Percentiles rank a stretch among this genome's conserved stretches.
Evolutionary conservation across 1,140 invertebrate species (phyloP).

Genomic region (Heliconius himera): DNA sequence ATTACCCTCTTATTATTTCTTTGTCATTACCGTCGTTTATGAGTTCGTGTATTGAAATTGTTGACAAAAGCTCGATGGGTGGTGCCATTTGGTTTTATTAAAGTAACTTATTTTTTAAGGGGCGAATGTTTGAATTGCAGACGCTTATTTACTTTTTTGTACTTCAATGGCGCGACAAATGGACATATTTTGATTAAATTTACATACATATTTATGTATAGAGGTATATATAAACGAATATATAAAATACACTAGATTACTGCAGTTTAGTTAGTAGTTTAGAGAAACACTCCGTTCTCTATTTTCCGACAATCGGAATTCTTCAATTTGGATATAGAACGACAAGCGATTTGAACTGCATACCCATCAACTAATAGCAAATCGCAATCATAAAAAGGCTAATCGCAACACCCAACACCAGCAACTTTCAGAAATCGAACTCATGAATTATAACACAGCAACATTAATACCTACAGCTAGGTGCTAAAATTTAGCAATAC

Average conservation of each 20-base stretch:
- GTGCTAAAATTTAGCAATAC: slow-evolving; percentile 50
- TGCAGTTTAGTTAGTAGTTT: too few species aligned
- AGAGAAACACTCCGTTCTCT: too few species aligned
- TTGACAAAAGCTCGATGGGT: slow-evolving; percentile 17
- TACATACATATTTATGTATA: neutral
- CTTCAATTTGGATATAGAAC: too few species aligned
- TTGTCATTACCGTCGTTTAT: slow-evolving; percentile 16
- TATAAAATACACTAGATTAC: too few species aligned
- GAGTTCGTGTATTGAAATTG: slow-evolving; percentile 15
- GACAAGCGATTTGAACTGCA: too few species aligned
- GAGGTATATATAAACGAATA: too few species aligned
- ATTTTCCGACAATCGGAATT: too few species aligned
- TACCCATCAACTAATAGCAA: too few species aligned
- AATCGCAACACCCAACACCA: too few species aligned
- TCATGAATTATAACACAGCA: too few species aligned
- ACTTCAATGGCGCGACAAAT: neutral
- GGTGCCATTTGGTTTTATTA: slow-evolving; percentile 17
- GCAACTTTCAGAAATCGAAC: too few species aligned
- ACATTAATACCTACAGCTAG: slow-evolving; percentile 22
- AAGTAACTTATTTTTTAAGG: slow-evolving; percentile 17
- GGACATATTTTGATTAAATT: slow-evolving; percentile 13
- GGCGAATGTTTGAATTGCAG: slow-evolving; percentile 5
- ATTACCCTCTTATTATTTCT: slow-evolving; percentile 23
- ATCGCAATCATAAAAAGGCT: too few species aligned
- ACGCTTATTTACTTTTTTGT: slow-evolving; percentile 2